These are phyloP conservation scores for Gallinago jamesoni DNA, from an alignment of 2,113 vertebrate species.

Conservation along the genomic window DNA sequence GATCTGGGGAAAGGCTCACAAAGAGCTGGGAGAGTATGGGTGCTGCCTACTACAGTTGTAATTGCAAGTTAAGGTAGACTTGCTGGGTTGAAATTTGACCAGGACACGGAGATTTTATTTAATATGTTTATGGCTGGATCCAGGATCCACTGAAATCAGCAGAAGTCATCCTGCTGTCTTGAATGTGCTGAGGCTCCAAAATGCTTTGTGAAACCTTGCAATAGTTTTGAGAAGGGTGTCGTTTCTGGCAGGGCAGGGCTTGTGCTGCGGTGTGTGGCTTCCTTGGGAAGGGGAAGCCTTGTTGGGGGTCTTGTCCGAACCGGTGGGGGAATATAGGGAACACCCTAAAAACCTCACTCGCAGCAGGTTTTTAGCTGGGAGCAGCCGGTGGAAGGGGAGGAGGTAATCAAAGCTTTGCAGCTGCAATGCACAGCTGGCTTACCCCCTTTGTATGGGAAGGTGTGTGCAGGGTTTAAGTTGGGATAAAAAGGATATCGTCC, in stretches of 20 bases:
- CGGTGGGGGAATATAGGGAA: not conserved
- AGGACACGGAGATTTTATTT: not conserved
- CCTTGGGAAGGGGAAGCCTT: too few relatives aligned
- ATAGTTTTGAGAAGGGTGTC: fast-evolving
- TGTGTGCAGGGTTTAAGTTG: not conserved
- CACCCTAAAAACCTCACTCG: not conserved
- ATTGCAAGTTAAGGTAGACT: not conserved
- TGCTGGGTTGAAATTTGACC: not conserved
- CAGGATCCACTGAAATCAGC: not conserved
- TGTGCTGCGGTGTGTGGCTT: not conserved
- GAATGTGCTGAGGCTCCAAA: not conserved
- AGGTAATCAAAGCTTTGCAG: not conserved
- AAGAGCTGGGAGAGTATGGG: not conserved
- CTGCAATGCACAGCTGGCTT: not conserved
- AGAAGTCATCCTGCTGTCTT: not conserved
- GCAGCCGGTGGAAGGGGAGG: not conserved
- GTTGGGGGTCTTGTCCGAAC: not conserved
- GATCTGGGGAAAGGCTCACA: not conserved
- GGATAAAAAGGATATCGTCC: not conserved
- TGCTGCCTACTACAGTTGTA: not conserved
- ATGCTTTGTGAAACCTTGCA: not conserved
- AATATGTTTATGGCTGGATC: not conserved
- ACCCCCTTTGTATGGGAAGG: not conserved
- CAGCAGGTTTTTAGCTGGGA: not conserved
- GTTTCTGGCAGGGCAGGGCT: not conserved